Percentiles rank a stretch among this genome's conserved stretches.
Conservation (phyloP, 2,113 vertebrate genomes). For the Crotalus viridis region DNA sequence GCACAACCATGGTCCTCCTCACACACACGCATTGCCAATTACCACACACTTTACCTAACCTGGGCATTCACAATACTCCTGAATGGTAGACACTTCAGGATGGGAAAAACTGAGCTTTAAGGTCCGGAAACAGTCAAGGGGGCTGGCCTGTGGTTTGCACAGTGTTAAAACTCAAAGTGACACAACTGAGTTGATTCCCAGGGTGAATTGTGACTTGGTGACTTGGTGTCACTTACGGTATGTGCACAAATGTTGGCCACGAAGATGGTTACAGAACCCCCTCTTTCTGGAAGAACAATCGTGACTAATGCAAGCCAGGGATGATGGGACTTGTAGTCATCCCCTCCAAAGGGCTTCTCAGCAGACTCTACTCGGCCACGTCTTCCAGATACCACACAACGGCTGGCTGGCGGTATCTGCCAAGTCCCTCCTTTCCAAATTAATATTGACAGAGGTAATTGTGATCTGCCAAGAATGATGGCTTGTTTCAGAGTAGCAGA, state of each 20-base stretch:
- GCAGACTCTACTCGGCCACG: neutral
- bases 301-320: neutral
- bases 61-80: neutral
- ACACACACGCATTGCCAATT: no score
- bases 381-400: constrained; percentile 19
- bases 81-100: neutral
- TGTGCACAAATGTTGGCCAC: neutral
- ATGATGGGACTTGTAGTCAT: neutral
- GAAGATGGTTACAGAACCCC: neutral
- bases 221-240: neutral
- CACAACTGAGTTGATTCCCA: neutral
- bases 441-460: constrained; percentile 65
- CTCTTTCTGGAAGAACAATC: neutral
- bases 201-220: neutral
- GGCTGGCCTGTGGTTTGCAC: neutral
- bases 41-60: no score
- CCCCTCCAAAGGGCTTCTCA: neutral
- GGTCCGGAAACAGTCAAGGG: neutral
- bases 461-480: constrained; percentile 60
- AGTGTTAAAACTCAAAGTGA: neutral
- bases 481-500: constrained; percentile 56
- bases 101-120: neutral
- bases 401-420: constrained; percentile 22
- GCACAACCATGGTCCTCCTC: neutral
- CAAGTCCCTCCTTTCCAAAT: constrained; percentile 51